These are phyloP conservation scores for Eunapius fragilis DNA, from an alignment of 37 sponge, comb jelly and placozoan genomes.

Conservation along the genomic window DNA sequence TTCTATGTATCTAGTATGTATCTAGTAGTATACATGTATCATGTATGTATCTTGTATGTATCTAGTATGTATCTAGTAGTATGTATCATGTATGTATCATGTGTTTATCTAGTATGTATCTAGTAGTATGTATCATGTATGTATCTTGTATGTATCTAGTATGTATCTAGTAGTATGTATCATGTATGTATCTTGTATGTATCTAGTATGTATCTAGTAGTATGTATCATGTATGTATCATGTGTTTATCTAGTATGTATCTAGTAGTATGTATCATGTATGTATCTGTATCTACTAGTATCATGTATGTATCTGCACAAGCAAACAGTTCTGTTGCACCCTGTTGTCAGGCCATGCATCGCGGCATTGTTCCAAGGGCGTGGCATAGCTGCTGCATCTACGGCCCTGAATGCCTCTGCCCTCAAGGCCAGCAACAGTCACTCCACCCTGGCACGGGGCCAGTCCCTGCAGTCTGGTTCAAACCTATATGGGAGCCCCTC, in stretches of 20 bases:
- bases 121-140: no score
- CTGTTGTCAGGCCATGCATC: slow-evolving; percentile 48
- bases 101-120: no score
- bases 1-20: not conserved
- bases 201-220: no score
- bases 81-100: not conserved
- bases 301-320: no score
- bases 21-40: not conserved
- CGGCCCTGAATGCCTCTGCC: slow-evolving; percentile 63
- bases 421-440: slow-evolving; percentile 57
- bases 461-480: slow-evolving; percentile 14
- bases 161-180: not conserved
- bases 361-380: slow-evolving; percentile 79
- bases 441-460: slow-evolving; percentile 40
- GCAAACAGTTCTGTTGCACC: no score
- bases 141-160: not conserved
- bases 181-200: no score
- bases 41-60: no score
- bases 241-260: no score
- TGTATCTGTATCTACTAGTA: no score
- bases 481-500: slow-evolving; percentile 42
- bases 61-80: no score
- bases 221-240: not conserved
- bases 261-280: not conserved
- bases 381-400: slow-evolving; percentile 76